phyloP scores from a whole-genome alignment of 2,797 vertebrate genomes.

The Epinephelus awoara region DNA sequence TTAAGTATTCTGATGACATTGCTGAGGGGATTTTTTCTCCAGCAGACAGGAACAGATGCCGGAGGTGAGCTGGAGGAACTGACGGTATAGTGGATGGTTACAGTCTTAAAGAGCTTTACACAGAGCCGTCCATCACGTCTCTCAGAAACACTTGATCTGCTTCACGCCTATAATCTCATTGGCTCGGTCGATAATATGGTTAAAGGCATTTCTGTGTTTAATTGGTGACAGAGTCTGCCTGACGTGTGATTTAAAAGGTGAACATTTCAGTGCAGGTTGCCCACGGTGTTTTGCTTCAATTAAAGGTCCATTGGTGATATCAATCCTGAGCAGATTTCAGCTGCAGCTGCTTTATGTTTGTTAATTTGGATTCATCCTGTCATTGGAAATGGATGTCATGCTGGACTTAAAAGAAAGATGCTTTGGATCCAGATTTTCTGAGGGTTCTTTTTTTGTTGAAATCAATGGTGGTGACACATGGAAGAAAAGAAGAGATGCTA shows the following conservation, averaged over 20 bases:
- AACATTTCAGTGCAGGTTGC: background rate
- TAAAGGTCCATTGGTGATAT: background rate
- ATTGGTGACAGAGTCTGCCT: slow-evolving; percentile 4
- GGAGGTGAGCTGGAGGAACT: slow-evolving; percentile 9
- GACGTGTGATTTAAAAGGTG: slow-evolving; percentile 1
- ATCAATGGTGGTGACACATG: background rate
- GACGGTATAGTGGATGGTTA: background rate
- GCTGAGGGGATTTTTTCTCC: background rate
- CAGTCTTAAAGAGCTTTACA: slow-evolving; percentile 4
- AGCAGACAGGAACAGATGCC: background rate
- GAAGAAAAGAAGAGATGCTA: background rate
- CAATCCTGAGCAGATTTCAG: background rate
- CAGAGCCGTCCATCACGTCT: background rate
- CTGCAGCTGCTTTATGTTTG: background rate
- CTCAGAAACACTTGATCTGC: background rate
- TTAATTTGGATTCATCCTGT: background rate
- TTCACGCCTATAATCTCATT: slow-evolving; percentile 11
- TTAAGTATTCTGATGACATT: background rate
- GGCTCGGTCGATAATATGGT: background rate
- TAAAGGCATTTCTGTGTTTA: slow-evolving; percentile 11
- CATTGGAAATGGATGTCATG: background rate
- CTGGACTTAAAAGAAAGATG: background rate
- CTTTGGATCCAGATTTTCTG: no score
- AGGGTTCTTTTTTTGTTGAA: background rate
- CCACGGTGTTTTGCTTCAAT: background rate